These are phyloP conservation scores for Amiota mariae DNA, from an alignment of 2,888 invertebrate genomes.

Conservation along the genomic window DNA sequence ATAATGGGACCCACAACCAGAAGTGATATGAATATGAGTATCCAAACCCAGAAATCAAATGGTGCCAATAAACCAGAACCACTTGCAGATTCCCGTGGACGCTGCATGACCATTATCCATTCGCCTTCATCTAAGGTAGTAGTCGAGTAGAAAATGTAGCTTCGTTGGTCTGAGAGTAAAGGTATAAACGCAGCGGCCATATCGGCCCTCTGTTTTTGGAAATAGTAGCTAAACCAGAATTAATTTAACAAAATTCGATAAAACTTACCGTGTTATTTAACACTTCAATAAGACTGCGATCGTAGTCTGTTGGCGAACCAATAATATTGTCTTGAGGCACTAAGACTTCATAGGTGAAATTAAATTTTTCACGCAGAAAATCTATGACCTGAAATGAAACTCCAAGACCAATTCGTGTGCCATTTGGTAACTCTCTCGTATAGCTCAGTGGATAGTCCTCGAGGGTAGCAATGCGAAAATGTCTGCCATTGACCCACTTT, in stretches of 20 bases:
- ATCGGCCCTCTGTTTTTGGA: slow-evolving; percentile 79
- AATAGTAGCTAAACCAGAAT: neutral
- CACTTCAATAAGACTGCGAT: slow-evolving; percentile 79
- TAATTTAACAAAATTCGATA: neutral
- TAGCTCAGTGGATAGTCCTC: slow-evolving; percentile 81
- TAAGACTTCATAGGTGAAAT: slow-evolving; percentile 83
- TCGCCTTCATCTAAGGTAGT: slow-evolving; percentile 81
- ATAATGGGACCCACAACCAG: slow-evolving; percentile 86
- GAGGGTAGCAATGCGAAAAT: slow-evolving; percentile 68
- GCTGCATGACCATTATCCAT: slow-evolving; percentile 86
- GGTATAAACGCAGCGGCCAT: slow-evolving; percentile 87
- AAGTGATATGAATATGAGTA: slow-evolving; percentile 82
- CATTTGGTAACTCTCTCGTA: slow-evolving; percentile 74
- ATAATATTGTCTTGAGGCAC: slow-evolving; percentile 78
- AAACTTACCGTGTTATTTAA: slow-evolving; percentile 73
- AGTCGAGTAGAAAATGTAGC: slow-evolving; percentile 77
- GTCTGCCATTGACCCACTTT: slow-evolving; percentile 67
- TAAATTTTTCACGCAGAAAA: slow-evolving; percentile 80
- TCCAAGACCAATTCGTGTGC: slow-evolving; percentile 78
- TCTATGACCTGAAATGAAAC: slow-evolving; percentile 83
- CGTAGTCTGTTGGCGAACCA: slow-evolving; percentile 74
- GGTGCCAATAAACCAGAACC: slow-evolving; percentile 89
- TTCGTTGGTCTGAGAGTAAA: slow-evolving; percentile 76
- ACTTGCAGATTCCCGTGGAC: slow-evolving; percentile 86
- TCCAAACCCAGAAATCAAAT: slow-evolving; percentile 83